Conservation (phyloP, 37 sponge, comb jelly and placozoan genomes). For the Chondrosia reniformis region DNA sequence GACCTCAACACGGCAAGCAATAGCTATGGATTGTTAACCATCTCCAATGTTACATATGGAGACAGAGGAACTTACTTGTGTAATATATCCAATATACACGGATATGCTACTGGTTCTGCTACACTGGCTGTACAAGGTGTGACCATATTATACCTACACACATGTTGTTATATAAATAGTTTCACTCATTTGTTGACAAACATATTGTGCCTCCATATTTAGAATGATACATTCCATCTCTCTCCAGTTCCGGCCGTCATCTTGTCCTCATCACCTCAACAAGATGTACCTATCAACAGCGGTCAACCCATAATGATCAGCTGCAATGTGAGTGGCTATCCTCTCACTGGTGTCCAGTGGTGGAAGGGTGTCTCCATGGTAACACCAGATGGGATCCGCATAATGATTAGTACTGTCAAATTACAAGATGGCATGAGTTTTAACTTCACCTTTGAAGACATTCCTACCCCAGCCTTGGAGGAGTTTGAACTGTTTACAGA, state of each 20-base stretch:
- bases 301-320: neutral
- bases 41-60: constrained; percentile 35
- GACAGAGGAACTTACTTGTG: constrained; percentile 66
- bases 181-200: neutral
- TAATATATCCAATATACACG: constrained; percentile 31
- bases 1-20: too few relatives aligned
- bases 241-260: constrained; percentile 8
- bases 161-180: too few relatives aligned
- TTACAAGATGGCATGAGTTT: neutral
- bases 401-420: neutral
- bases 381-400: neutral
- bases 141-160: too few relatives aligned
- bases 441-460: neutral
- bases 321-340: constrained; percentile 4
- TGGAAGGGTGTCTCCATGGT: neutral
- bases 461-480: constrained; percentile 4
- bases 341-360: neutral
- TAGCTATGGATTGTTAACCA: constrained; percentile 43
- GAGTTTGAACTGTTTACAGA: constrained; percentile 38
- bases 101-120: constrained; percentile 2
- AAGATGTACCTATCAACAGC: neutral
- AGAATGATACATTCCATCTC: neutral
- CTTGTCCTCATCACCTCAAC: neutral
- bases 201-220: neutral
- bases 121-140: constrained; percentile 70